Percentiles rank a stretch among this genome's conserved stretches.
These are phyloP conservation scores for Leistus spinibarbis DNA, from an alignment of 2,888 invertebrate species.

Conservation along the genomic window DNA sequence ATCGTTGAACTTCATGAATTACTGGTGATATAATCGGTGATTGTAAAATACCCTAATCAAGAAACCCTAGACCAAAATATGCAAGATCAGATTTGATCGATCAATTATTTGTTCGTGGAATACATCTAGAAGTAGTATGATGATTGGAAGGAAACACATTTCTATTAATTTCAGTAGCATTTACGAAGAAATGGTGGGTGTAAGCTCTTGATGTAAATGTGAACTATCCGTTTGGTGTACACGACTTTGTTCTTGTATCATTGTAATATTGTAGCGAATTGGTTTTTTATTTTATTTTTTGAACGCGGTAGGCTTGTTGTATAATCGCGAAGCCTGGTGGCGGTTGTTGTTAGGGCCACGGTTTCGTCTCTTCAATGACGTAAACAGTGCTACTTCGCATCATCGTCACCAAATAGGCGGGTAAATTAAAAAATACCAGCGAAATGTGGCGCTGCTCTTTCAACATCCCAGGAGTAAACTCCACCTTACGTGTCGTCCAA, in stretches of 20 bases:
- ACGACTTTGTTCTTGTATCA: neutral
- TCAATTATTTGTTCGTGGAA: no score
- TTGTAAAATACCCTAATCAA: no score
- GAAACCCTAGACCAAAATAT: no score
- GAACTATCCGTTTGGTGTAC: slow-evolving; percentile 1
- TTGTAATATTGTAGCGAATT: slow-evolving; percentile 19
- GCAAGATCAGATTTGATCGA: no score
- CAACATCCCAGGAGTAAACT: slow-evolving; percentile 59
- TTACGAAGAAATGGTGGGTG: no score
- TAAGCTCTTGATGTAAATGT: neutral
- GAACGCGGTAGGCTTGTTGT: slow-evolving; percentile 32
- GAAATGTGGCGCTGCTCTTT: slow-evolving; percentile 30
- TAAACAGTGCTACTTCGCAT: slow-evolving; percentile 27
- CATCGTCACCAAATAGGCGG: slow-evolving; percentile 33
- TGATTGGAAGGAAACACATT: no score
- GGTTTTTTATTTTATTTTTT: slow-evolving; percentile 25
- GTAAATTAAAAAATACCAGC: slow-evolving; percentile 26
- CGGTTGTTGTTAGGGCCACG: neutral
- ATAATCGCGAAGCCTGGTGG: neutral
- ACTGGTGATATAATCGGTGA: no score
- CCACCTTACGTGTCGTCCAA: slow-evolving; percentile 52
- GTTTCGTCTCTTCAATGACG: neutral
- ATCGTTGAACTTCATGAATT: no score
- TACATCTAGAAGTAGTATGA: no score
- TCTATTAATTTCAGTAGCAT: no score